phyloP scores from a whole-genome alignment of 2,113 vertebrate species.

The Amphilophus citrinellus region DNA sequence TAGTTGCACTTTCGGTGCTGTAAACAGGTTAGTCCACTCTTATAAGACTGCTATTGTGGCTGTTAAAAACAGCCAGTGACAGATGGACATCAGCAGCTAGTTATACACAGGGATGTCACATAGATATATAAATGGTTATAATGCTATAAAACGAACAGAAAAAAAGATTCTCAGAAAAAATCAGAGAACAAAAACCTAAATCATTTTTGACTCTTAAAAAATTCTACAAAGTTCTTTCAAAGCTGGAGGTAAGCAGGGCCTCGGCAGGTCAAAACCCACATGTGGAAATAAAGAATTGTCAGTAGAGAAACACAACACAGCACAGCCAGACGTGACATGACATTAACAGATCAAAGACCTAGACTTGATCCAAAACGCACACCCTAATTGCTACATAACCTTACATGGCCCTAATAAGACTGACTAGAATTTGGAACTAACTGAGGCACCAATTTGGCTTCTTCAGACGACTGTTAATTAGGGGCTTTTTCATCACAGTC shows the following conservation, averaged over 20 bases:
- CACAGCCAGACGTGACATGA: background rate
- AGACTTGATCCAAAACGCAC: background rate
- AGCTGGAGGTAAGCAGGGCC: fast-evolving
- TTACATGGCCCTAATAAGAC: background rate
- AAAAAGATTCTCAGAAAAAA: background rate
- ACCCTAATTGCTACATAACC: fast-evolving
- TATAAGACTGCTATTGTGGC: background rate
- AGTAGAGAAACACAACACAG: background rate
- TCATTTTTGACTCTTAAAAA: background rate
- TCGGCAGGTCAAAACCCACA: background rate
- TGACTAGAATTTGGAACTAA: background rate
- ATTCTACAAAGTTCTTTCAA: background rate
- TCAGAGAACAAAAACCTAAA: too few relatives aligned
- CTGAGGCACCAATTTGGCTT: background rate
- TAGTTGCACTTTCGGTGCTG: too few relatives aligned
- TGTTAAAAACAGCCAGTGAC: background rate
- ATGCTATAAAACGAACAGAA: background rate
- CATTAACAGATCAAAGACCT: background rate
- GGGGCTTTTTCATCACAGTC: background rate
- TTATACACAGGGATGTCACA: background rate
- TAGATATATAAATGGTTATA: background rate
- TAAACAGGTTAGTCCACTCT: too few relatives aligned
- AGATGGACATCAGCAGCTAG: background rate
- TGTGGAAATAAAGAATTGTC: background rate
- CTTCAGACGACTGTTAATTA: background rate